Evolutionary conservation across 1,140 invertebrate species (phyloP).

Genomic region (Tenebrio molitor): DNA sequence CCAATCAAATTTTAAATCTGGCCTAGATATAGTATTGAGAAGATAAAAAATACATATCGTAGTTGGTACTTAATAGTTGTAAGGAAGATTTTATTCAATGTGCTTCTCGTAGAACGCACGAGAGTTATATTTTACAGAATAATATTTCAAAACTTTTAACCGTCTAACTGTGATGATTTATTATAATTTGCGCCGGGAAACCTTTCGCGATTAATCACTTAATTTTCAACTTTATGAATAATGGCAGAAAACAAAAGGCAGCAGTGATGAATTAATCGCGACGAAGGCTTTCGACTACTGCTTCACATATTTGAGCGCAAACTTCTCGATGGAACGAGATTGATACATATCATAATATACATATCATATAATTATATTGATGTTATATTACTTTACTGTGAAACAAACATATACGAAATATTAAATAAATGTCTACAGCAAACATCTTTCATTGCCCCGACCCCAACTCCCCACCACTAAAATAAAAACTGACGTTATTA

Average conservation of each 20-base stretch:
- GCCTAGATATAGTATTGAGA: conserved; percentile 53
- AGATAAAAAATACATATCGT: conserved; percentile 53
- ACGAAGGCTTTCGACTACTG: conserved; percentile 17
- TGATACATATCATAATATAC: conserved; percentile 65
- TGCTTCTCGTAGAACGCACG: conserved; percentile 55
- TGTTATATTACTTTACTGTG: conserved; percentile 62
- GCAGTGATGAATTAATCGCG: conserved; percentile 36
- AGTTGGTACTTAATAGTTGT: conserved; percentile 45
- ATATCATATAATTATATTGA: conserved; percentile 64
- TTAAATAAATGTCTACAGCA: conserved; percentile 66
- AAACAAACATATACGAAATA: conserved; percentile 57
- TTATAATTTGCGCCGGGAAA: conserved; percentile 47
- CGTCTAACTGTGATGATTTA: conserved; percentile 63
- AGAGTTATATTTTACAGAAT: conserved; percentile 54
- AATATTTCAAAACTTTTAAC: conserved; percentile 54
- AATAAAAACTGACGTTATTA: no score
- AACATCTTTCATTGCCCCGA: conserved; percentile 37
- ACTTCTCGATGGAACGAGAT: conserved; percentile 54
- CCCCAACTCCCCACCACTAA: neutral
- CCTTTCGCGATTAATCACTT: conserved; percentile 43
- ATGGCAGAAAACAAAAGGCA: conserved; percentile 29
- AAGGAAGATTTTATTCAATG: conserved; percentile 35
- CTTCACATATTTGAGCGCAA: conserved; percentile 50
- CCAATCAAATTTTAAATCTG: conserved; percentile 55
- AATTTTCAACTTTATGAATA: conserved; percentile 6